These are phyloP conservation scores for Drosophila ochracea DNA, from an alignment of 2,888 invertebrate species.

Conservation along the genomic window DNA sequence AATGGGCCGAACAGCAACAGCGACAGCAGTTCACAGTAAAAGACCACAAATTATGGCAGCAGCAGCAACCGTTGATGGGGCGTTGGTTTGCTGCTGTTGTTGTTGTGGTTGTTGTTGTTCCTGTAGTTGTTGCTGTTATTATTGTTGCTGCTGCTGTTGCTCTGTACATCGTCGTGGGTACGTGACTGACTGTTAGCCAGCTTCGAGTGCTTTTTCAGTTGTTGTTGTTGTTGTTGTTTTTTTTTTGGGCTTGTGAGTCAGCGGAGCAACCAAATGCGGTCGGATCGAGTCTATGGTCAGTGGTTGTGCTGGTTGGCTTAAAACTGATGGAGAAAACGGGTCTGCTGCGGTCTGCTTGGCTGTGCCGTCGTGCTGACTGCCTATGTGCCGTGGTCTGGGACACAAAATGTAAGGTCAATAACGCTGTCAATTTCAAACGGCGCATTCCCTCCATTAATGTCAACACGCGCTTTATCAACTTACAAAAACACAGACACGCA, in stretches of 20 bases:
- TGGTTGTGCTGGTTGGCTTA: conserved; percentile 12
- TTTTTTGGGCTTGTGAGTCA: conserved; percentile 57
- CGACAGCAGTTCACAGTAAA: conserved; percentile 58
- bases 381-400: conserved; percentile 10
- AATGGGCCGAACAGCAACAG: conserved; percentile 40
- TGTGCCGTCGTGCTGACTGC: neutral
- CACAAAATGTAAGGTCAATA: conserved; percentile 75
- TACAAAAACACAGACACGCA: conserved; percentile 43
- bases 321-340: conserved; percentile 9
- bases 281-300: conserved; percentile 46
- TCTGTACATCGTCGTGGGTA: conserved; percentile 52
- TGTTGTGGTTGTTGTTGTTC: conserved; percentile 18
- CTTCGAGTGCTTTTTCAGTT: conserved; percentile 56
- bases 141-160: conserved; percentile 28
- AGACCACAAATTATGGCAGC: conserved; percentile 72
- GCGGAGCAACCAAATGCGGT: conserved; percentile 43
- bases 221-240: conserved; percentile 2
- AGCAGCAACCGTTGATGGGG: conserved; percentile 53
- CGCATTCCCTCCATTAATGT: conserved; percentile 76
- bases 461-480: conserved; percentile 76
- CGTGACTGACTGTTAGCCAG: conserved; percentile 66
- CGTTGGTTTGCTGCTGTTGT: conserved; percentile 41
- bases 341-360: conserved; percentile 2
- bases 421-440: conserved; percentile 77
- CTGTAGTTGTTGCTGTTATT: conserved; percentile 16